A percentile compares a stretch with the other conserved stretches of the same genome.
phyloP scores from a whole-genome alignment of 2,113 vertebrate genomes.

The Regulus satrapa region DNA sequence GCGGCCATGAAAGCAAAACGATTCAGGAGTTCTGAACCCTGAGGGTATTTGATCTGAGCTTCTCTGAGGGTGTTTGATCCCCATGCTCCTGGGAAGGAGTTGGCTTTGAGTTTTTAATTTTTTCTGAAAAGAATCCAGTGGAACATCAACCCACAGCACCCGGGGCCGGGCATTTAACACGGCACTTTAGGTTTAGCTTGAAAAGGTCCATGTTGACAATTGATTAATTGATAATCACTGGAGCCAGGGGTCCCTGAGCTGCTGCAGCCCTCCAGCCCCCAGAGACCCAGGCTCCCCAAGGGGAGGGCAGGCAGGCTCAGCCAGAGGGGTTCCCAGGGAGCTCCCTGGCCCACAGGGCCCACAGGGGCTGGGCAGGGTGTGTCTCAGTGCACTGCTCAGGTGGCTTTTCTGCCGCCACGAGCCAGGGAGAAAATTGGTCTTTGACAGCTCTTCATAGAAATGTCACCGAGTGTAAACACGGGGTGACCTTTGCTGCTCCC shows the following conservation, averaged over 20 bases:
- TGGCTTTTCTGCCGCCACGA: background rate
- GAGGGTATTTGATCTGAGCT: background rate
- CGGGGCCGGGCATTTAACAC: background rate
- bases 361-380: rapidly evolving
- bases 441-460: slow-evolving; percentile 33
- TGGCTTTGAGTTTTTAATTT: rapidly evolving
- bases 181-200: background rate
- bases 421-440: background rate
- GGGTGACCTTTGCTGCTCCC: slow-evolving; percentile 14
- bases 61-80: background rate
- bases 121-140: background rate
- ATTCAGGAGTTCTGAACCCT: background rate
- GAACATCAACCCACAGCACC: background rate
- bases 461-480: slow-evolving; percentile 47
- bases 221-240: background rate
- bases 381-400: background rate
- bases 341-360: rapidly evolving
- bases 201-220: background rate
- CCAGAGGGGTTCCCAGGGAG: background rate
- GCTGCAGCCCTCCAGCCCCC: background rate
- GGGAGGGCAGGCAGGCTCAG: rapidly evolving
- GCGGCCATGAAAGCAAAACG: too few relatives aligned
- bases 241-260: background rate
- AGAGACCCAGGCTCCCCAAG: background rate
- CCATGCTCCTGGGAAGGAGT: rapidly evolving